Base-by-base conservation (phyloP, 2,888 invertebrate species). In the Cepaea hortensis region DNA sequence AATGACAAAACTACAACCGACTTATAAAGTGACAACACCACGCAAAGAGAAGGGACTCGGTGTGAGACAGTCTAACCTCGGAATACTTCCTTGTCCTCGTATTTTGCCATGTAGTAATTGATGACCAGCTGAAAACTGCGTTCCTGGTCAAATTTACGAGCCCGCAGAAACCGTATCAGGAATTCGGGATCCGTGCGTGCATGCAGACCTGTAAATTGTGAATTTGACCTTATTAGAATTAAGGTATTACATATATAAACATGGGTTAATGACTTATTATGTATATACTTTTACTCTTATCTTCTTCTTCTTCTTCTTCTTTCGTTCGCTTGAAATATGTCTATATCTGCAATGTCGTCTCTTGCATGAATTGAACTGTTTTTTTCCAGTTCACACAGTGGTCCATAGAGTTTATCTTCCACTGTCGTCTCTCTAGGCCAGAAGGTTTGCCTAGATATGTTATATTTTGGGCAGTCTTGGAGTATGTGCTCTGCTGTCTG, bases 121-220 rank as follows among this genome's bases (percentile, higher is more conserved):
- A 86, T 35, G 46, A 79, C 61, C 68, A 86, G 68, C 70, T 86
- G 68, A 50, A 83, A 86, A 9, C 75, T 77, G 20, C 62, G 70
- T 23, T 86, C 86, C n/a, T 86, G 86, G 61, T 83, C 79, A 20
- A 86, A 86, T 79, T 86, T 86, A 1, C 86, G 61, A 11, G 86
- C 86, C 3, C 86, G 50, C 15, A 86, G 77, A 65, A 86, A 86
- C 2, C 86, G 55, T n/a, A 86, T 55, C 23, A 86, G 77, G 50
- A 86, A 86, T 15, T 20, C 46, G 3, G 86, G n/a, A 61, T 86
- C 86, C 1, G 83, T 83, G 5, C 86, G 73, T 0, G 82, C 82
- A 4, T 70, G 55, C 13, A 86, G 83, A 70, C 86, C 86, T 86
- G 68, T 5, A 46, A 18, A 82, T 11, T 68, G 55, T 55, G 55